Evolutionary conservation across 2,888 invertebrate species (phyloP), one percentile per base, ranked within the genome.

Genomic region (Rapana venosa): DNA sequence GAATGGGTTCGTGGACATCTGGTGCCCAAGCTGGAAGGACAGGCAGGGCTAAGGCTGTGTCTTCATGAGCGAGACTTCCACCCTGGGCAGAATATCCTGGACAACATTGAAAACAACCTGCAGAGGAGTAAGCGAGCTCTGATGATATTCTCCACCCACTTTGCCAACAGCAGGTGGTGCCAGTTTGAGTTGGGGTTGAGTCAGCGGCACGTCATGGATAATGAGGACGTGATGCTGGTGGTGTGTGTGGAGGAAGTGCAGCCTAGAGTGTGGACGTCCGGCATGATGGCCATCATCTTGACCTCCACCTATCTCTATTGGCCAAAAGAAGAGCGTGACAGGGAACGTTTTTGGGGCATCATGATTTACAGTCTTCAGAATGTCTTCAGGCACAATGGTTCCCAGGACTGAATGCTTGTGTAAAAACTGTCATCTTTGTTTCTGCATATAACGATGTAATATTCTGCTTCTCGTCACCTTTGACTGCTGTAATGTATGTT

Each of bases 31-130:
- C 96, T 97, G 20, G 97, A 97, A 94, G 96, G 56, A 6, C 4
- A 58, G 32, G 26, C 22, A 87, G 66, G 90, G 5, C 88, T 92
- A 0, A 66, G 85, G 47, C 36, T 97, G 0, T 98, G 97, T 93
- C 96, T 98, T 8, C 97, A 98, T 92, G 97, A 97, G 94, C 96
- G 98, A 84, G 97, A 98, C 93, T 98, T 97, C 95, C 97, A 97
- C 97, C 97, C 97, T 30, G 97, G 97, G 0, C 96, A 97, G 0
- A 97, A 97, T 6, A 97, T 98, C 90, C 95, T 97, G 91, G 97
- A 97, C 94, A 98, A 97, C 92, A 97, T 98, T 91, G 97, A 97
- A 0, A 97, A 97, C 0, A 97, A 97, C 93, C 97, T 98, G 97
- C 97, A 97, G 93, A 96, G 97, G 1, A 97, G 97, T 0, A 96